A percentile compares a stretch with the other conserved stretches of the same genome.
Conservation (phyloP, 1,140 invertebrate genomes). For the Dendroctonus ponderosae region DNA sequence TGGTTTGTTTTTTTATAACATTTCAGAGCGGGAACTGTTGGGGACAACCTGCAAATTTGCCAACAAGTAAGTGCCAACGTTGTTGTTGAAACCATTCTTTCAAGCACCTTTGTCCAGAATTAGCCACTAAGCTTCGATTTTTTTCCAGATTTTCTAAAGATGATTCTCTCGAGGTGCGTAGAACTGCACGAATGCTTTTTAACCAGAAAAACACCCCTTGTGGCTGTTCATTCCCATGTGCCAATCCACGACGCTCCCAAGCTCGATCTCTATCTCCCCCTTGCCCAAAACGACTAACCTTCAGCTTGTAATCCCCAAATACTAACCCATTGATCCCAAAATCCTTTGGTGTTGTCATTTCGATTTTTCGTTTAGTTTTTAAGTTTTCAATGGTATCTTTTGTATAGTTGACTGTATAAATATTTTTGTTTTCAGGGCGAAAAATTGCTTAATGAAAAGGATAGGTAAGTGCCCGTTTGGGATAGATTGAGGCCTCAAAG, state of each 20-base stretch:
- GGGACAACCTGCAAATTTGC: conserved; percentile 17
- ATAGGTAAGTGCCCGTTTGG: conserved; percentile 23
- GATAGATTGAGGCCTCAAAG: neutral
- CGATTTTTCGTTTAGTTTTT: conserved; percentile 2
- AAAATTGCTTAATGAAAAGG: conserved; percentile 27
- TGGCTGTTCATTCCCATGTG: conserved; percentile 7
- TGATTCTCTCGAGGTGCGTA: conserved; percentile 25
- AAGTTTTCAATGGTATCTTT: neutral
- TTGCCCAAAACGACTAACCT: conserved; percentile 5
- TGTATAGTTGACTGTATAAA: conserved; percentile 1
- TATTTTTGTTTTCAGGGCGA: conserved; percentile 33
- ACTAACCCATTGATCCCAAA: conserved; percentile 4
- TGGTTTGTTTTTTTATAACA: conserved; percentile 42
- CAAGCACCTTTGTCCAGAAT: neutral
- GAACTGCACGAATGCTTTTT: conserved; percentile 21
- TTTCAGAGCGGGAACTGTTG: conserved; percentile 37
- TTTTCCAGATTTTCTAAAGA: conserved; percentile 8
- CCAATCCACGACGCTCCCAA: conserved; percentile 1
- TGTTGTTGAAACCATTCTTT: neutral
- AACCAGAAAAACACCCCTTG: conserved; percentile 3
- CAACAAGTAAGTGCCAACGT: conserved; percentile 3
- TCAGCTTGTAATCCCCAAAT: neutral
- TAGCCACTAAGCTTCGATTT: conserved; percentile 1
- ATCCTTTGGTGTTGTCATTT: conserved; percentile 9
- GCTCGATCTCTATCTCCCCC: conserved; percentile 7